phyloP scores from a whole-genome alignment of 2,797 vertebrate genomes.

The Presbytis comata region DNA sequence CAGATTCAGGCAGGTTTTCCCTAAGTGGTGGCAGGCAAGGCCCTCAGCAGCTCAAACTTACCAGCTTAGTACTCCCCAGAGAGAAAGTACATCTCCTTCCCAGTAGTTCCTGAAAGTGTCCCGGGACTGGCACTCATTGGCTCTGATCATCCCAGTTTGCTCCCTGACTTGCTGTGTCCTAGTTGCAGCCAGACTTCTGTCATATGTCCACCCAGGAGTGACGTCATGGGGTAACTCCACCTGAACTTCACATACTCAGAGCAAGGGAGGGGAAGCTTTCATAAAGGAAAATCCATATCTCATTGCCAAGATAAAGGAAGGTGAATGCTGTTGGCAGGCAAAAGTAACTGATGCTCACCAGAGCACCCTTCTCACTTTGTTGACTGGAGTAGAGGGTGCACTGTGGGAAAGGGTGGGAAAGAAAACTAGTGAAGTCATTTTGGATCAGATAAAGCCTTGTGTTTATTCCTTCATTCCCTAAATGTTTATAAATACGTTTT shows the following conservation, averaged over 20 bases:
- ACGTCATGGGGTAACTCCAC: not conserved
- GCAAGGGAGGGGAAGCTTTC: not conserved
- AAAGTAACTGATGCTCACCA: too few species aligned
- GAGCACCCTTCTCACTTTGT: not conserved
- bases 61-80: not conserved
- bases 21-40: not conserved
- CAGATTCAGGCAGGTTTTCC: not conserved
- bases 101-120: not conserved
- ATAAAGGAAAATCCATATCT: not conserved
- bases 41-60: not conserved
- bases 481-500: not conserved
- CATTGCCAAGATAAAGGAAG: not conserved
- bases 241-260: not conserved
- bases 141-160: not conserved
- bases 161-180: not conserved
- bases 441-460: not conserved
- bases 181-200: not conserved
- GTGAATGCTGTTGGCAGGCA: not conserved
- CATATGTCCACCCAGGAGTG: not conserved
- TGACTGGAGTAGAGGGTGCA: too few species aligned
- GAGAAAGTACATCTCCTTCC: not conserved
- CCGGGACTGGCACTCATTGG: too few species aligned
- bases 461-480: not conserved
- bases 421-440: not conserved
- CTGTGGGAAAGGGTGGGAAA: not conserved